Percentiles rank a stretch among this genome's conserved stretches.
Evolutionary conservation across 2,797 vertebrate species (phyloP).

Genomic region (Thaleichthys pacificus): DNA sequence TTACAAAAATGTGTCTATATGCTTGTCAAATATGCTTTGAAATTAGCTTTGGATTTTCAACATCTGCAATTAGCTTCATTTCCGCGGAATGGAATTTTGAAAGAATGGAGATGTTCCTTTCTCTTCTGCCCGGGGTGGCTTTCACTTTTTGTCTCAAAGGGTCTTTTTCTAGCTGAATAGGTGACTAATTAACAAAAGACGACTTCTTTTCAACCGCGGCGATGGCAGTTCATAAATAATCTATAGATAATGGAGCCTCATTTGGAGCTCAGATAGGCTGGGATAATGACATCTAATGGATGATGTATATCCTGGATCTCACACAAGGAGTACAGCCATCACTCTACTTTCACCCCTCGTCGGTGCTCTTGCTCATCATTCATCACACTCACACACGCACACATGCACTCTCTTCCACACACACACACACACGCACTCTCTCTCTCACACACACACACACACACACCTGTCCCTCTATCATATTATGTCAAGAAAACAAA

Average conservation of each 20-base stretch:
- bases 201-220: slow-evolving; percentile 39
- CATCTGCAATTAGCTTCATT: slow-evolving; percentile 57
- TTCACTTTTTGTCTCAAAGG: slow-evolving; percentile 52
- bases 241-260: slow-evolving; percentile 71
- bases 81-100: slow-evolving; percentile 49
- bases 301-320: slow-evolving; percentile 56
- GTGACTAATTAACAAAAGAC: slow-evolving; percentile 69
- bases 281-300: slow-evolving; percentile 71
- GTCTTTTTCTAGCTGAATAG: slow-evolving; percentile 65
- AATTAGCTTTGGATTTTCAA: slow-evolving; percentile 53
- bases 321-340: slow-evolving; percentile 10
- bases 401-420: slow-evolving; percentile 19
- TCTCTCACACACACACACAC: slow-evolving; percentile 22
- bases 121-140: slow-evolving; percentile 47
- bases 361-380: slow-evolving; percentile 31
- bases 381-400: neutral
- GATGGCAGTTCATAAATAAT: slow-evolving; percentile 70
- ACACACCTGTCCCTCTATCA: slow-evolving; percentile 17
- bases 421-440: neutral
- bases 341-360: slow-evolving; percentile 22
- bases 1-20: no score
- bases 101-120: slow-evolving; percentile 44
- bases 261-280: slow-evolving; percentile 58
- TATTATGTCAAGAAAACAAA: slow-evolving; percentile 24
- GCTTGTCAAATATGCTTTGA: slow-evolving; percentile 46